Evolutionary conservation across 2,113 vertebrate species (phyloP).

Genomic region (Eclectus roratus): DNA sequence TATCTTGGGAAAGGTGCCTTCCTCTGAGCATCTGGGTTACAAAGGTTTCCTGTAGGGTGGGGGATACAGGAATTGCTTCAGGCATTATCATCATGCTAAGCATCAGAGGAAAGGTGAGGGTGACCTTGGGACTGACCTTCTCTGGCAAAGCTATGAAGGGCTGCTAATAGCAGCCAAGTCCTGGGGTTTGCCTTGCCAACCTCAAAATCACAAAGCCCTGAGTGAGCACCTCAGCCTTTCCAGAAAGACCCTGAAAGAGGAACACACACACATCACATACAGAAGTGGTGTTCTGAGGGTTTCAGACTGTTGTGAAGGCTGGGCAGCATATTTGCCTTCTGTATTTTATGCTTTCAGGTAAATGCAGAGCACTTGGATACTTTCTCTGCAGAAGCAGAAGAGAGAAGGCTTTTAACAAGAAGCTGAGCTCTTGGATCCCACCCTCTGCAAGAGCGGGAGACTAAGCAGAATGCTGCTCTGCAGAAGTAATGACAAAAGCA

Average conservation of each 20-base stretch:
- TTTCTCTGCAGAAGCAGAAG: not conserved
- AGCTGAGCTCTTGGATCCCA: not conserved
- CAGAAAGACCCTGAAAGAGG: not conserved
- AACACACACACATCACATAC: not conserved
- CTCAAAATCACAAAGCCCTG: not conserved
- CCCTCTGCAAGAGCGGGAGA: not conserved
- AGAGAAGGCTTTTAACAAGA: accelerated
- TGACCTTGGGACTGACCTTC: not conserved
- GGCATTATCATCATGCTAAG: not conserved
- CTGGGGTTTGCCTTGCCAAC: not conserved
- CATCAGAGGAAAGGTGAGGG: not conserved
- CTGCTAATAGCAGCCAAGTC: not conserved
- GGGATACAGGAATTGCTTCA: not conserved
- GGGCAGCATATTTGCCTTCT: not conserved
- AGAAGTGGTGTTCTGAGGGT: not conserved
- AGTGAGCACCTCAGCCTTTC: not conserved
- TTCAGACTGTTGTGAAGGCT: not conserved
- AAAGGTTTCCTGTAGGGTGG: not conserved
- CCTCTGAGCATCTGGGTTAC: not conserved
- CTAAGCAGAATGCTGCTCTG: not conserved
- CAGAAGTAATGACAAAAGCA: not conserved
- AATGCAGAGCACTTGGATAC: not conserved
- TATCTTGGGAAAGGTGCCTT: not conserved
- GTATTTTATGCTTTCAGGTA: not conserved
- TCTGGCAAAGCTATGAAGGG: not conserved